Evolutionary conservation across 1,140 invertebrate species (phyloP), one percentile per base, ranked within the genome.

Genomic region (Meloidogyne chitwoodi): DNA sequence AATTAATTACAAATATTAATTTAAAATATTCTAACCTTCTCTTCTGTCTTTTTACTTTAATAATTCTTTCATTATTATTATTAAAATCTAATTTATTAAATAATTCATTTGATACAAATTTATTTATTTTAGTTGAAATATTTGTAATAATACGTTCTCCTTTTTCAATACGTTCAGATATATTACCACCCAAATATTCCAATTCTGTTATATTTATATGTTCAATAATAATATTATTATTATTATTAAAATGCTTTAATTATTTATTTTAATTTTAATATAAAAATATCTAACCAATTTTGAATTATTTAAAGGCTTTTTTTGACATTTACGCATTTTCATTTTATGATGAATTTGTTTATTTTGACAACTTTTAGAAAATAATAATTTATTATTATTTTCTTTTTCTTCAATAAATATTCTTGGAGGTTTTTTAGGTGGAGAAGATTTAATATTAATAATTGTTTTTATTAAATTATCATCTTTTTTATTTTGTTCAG

Each of bases 171-270:
- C n/a, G 19, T 56, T 56, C n/a, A n/a, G n/a, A 61, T 5, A 63
- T 64, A 63, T 61, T 14, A 19, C 71, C 68, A 38, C 71, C 71
- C 19, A 24, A 38, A 64, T 73, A 73, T 26, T 73, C 71, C 38
- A 73, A 26, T 38, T 73, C 41, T 24, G 71, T 73, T 61, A 73
- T 73, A 64, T 73, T 73, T 31, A 73, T 73, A 38, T 73, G 71
- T 31, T 73, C 56, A 61, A 73, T 19, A 41, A 22, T 70, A 8
- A 70, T 6, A 26, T 26, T 8, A 44, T 70, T 61, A 44, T 19
- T 12, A 26, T 34, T n/a, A 24, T 31, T 27, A 22, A 64, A 22
- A 31, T 22, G 29, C 11, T 14, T 12, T n/a, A 56, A 56, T n/a
- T n/a, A n/a, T 56, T 56, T 56, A n/a, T n/a, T n/a, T 56, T 44